Base-by-base conservation (phyloP, 2,888 invertebrate species). In the Drosophila siamana region DNA sequence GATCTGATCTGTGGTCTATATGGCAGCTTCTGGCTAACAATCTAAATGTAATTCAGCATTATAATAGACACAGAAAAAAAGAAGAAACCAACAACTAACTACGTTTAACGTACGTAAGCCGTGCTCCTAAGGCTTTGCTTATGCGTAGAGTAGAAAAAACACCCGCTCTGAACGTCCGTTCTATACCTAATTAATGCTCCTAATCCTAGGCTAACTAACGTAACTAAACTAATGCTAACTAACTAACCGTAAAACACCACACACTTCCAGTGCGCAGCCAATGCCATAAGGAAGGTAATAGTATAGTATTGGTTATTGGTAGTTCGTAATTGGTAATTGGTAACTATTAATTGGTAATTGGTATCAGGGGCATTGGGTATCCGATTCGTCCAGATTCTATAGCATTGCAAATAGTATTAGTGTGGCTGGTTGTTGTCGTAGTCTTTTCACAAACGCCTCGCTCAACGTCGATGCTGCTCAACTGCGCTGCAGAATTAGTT, bases 401-500 rank as follows among this genome's bases (percentile, higher is more conserved):
- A 86, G 78, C 78, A 88, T 65, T 74, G 78, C 80, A 69, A 83
- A 80, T 83, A 86, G 66, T 70, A 80, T 67, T 72, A 75, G 69
- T 75, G 75, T 70, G 50, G 52, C 50, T 60, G 64, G 43, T 38
- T 46, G 30, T 57, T 43, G 26, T 44, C 43, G 74, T 70, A 81
- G 85, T 79, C 66, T 82, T 86, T 76, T 80, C 63, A 67, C 66
- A 67, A 68, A 50, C 57, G 16, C 40, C 62, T 70, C 52, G 52
- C 63, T 61, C 44, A 69, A 67, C 62, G 78, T 74, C 75, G 83
- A 72, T 70, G 73, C 82, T 88, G 73, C 82, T 88, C 83, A 86
- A 70, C 86, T 86, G 68, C 66, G 79, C 67, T 66, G 69, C 76
- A 74, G 46, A 48, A 89, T 89, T 91, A 92, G 91, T 91, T 91